Evolutionary conservation across 2,113 vertebrate genomes (phyloP), one percentile per base, ranked within the genome.

Genomic region (Crotalus viridis): DNA sequence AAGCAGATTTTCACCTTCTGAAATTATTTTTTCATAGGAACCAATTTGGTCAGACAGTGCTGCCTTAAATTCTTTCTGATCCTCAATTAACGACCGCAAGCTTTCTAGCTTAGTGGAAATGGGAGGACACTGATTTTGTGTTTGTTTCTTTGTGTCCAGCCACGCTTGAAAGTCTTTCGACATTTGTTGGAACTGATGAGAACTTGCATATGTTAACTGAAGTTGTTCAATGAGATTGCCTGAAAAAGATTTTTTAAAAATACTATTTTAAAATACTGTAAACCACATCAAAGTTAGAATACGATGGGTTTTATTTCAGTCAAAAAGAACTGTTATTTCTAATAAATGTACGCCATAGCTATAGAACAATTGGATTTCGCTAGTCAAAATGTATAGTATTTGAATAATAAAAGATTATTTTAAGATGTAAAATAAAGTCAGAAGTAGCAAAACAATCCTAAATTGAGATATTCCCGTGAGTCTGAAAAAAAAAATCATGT

Each of bases 181-280:
- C 96, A 98, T 99, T 94, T 99, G 98, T 95, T 99, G 98, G 96
- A 99, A 99, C 91, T 99, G 99, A 96, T 99, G 98, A 94, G 99
- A 99, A 96, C 98, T 98, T 69, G 98, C 96, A 21, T 98, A 99
- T 0, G 98, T 98, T 0, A 98, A 98, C 92, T 98, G 99, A 94
- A 99, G 98, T 94, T 99, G 98, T 93, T 99, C 98, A 88, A 99
- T 97, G 3, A 98, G 97, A 95, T 98, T 98, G 89, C 97, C 99
- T 99, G 39, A 94, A 95, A 97, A 93, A 92, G 56, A 97, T 90
- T 69, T 33, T 10, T 1, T 95, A 94, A n/a, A 85, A 94, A 5
- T 96, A 91, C 89, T 94, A 92, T 92, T 24, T 90, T 13, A 93
- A 93, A 93, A 64, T 28, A 46, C 48, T 87, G 94, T 74, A 92